Evolutionary conservation across 2,797 vertebrate genomes (phyloP), one percentile per base, ranked within the genome.

Genomic region (Phrynocephalus vlangalii): DNA sequence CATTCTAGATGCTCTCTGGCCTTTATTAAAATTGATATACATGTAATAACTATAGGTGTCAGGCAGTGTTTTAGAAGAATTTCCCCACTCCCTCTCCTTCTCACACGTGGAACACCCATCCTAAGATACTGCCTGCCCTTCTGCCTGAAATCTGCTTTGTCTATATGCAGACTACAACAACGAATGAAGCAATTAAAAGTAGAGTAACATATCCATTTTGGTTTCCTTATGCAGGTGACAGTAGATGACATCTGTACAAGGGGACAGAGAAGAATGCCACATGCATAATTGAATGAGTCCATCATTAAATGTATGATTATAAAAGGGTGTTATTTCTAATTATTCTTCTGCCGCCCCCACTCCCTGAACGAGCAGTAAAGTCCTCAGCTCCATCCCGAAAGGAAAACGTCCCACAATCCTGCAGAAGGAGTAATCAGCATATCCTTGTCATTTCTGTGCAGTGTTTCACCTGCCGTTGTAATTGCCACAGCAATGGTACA

Each of bases 351-450:
- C 22, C 48, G 1, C 38, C 22, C 28, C n/a, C n/a, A 10, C 30
- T 52, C 30, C n/a, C 30, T 56, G 48, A 20, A 72, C 33, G 48
- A 91, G 24, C 60, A 72, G 77, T 28, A 6, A 56, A 82, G 38
- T 44, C 92, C 81, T 85, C 50, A 24, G 50, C 28, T 60, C 48
- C 7, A 86, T 38, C 50, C 18, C 33, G 38, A 82, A 52, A 0
- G 20, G 84, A 87, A 8, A 66, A 71, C 79, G 7, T 89, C 89
- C 76, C 70, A 80, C 70, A 5, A 8, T 28, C 13, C 48, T 86
- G 22, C 71, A 92, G 88, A 56, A n/a, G 48, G 52, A 83, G 15
- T 16, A 3, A 18, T 87, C 44, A 60, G 3, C 28, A 70, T 33
- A 71, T 52, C 8, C 18, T 44, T 28, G 33, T 33, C 38, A 22